Base-by-base conservation (phyloP, 2,797 vertebrate species). In the Tenualosa thibaudeaui region DNA sequence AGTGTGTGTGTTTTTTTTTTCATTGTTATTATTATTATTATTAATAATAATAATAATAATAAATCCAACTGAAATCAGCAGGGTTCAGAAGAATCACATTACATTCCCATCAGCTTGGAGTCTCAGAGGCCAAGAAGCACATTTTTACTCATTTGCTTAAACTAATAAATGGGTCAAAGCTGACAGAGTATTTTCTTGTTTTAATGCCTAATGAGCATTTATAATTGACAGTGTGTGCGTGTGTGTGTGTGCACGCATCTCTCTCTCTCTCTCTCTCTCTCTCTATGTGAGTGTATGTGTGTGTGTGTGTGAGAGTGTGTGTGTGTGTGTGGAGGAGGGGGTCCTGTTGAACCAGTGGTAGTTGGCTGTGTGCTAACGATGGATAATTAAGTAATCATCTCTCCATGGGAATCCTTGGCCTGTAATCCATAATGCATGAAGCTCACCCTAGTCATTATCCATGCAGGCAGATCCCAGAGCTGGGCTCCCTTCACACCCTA, bases 381-480 rank as follows among this genome's bases (percentile, higher is more conserved):
- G 81, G 86, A 51, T 89, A 92, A 91, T 92, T 87, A 90, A 93
- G 91, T 86, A 89, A 91, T 92, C 89, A 86, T 85, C 85, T 85
- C 83, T 56, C 83, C 84, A 87, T 87, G 84, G 86, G 89, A 91
- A 86, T 84, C 84, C 82, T 83, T 43, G 68, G 85, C 86, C 89
- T 92, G 86, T 91, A 87, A 93, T 94, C 90, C 92, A 94, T 94
- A 91, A 93, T 94, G 93, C 89, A 93, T 86, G 75, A 31, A 71
- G 22, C 82, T 68, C 81, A 46, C 58, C 58, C 58, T n/a, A 24
- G 7, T n/a, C 58, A 60, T 60, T 60, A 60, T 17, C 56, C 56
- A 58, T n/a, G 19, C 56, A 58, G 22, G 19, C 56, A 22, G 56
- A 58, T 58, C 56, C 58, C 58, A 60, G 58, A 60, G 58, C 58